Conservation (phyloP, 2,797 vertebrate genomes). For the Emys orbicularis region DNA sequence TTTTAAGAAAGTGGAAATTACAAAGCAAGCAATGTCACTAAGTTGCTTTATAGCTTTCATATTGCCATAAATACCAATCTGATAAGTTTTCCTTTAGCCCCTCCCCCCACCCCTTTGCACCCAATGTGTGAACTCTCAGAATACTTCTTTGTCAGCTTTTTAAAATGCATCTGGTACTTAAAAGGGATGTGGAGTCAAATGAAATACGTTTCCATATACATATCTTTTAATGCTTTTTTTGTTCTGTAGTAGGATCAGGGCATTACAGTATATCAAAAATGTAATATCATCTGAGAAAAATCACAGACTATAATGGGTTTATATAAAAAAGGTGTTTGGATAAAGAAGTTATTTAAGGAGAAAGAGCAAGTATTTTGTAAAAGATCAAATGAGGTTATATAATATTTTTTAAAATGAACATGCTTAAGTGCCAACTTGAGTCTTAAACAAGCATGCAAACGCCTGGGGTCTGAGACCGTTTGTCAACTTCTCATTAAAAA, state of each 20-base stretch:
- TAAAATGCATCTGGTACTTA: slow-evolving; percentile 67
- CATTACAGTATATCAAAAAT: slow-evolving; percentile 57
- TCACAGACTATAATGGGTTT: slow-evolving; percentile 70
- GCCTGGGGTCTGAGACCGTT: slow-evolving; percentile 66
- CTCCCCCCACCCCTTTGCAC: slow-evolving; percentile 48
- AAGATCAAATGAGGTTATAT: slow-evolving; percentile 79
- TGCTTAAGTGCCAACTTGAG: slow-evolving; percentile 76
- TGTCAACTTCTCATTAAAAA: slow-evolving; percentile 67
- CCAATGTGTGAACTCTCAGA: slow-evolving; percentile 63
- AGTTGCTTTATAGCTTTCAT: slow-evolving; percentile 77
- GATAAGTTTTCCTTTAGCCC: slow-evolving; percentile 70
- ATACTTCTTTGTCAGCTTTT: slow-evolving; percentile 72
- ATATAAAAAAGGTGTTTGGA: slow-evolving; percentile 49
- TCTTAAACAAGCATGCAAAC: slow-evolving; percentile 76
- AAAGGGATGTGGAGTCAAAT: slow-evolving; percentile 43
- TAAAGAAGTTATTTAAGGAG: slow-evolving; percentile 40
- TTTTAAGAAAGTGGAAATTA: slow-evolving; percentile 84
- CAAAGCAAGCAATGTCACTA: slow-evolving; percentile 80
- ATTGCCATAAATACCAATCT: slow-evolving; percentile 73
- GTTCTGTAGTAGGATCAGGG: slow-evolving; percentile 48
- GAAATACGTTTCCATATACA: slow-evolving; percentile 70
- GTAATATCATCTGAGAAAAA: slow-evolving; percentile 66
- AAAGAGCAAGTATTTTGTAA: slow-evolving; percentile 72
- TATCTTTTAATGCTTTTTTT: slow-evolving; percentile 43
- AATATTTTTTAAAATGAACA: slow-evolving; percentile 71